phyloP scores from a whole-genome alignment of 2,888 invertebrate species.

The Sympetrum striolatum region DNA sequence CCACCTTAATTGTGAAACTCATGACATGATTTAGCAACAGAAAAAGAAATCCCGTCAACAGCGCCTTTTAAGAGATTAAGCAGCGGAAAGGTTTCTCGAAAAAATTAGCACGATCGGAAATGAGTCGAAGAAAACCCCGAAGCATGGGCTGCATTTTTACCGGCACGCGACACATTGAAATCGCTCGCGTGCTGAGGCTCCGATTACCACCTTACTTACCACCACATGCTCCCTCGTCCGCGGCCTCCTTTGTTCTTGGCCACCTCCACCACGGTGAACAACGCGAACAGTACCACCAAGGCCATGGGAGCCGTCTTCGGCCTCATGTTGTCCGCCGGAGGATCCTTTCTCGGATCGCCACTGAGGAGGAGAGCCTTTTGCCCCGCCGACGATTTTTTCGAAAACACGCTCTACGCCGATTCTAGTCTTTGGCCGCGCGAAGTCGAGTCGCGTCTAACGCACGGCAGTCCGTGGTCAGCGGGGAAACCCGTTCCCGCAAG shows the following conservation, averaged over 20 bases:
- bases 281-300: conserved; percentile 61
- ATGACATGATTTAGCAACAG: too few species aligned
- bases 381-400: not conserved
- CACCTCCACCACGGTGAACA: conserved; percentile 60
- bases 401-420: not conserved
- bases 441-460: not conserved
- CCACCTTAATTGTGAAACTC: too few species aligned
- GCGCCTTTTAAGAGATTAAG: too few species aligned
- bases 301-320: conserved; percentile 51
- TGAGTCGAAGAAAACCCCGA: not conserved
- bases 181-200: not conserved
- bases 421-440: not conserved
- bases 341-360: not conserved
- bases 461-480: not conserved
- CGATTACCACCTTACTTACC: conserved; percentile 68
- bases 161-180: not conserved
- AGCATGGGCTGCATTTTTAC: not conserved
- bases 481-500: not conserved
- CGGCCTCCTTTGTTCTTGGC: conserved; percentile 70
- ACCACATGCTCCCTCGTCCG: conserved; percentile 91
- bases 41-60: too few species aligned
- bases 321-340: conserved; percentile 8
- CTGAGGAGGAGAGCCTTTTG: not conserved
- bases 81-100: not conserved
- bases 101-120: not conserved